Conservation (phyloP, 2,797 vertebrate species). For the Kryptolebias ocellatus region DNA sequence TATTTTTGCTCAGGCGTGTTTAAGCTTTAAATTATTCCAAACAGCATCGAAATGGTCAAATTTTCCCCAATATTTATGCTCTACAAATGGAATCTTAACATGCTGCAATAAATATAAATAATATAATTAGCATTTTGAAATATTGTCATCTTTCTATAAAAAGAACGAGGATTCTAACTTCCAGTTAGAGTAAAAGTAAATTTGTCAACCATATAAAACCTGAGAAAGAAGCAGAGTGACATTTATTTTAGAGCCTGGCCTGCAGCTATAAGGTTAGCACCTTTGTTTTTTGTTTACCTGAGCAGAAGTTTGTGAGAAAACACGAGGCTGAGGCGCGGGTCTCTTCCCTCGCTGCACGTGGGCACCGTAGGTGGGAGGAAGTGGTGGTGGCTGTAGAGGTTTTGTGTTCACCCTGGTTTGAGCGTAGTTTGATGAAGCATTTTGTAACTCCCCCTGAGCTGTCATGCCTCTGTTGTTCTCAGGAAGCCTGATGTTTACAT, state of each 20-base stretch:
- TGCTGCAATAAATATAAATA: too few relatives aligned
- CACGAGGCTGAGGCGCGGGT: background rate
- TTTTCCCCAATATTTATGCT: too few relatives aligned
- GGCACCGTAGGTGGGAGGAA: constrained; percentile 28
- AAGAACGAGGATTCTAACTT: background rate
- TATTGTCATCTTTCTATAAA: background rate
- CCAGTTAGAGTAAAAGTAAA: background rate
- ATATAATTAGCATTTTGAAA: too few relatives aligned
- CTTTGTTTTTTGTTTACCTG: constrained; percentile 10
- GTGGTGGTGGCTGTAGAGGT: background rate
- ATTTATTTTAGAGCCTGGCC: background rate
- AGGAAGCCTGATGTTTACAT: constrained; percentile 38
- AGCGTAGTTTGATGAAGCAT: constrained; percentile 17
- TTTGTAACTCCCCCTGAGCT: background rate
- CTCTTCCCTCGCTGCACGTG: background rate
- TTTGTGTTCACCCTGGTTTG: constrained; percentile 6
- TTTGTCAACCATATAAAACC: background rate
- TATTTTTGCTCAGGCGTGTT: too few relatives aligned
- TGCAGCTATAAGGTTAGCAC: fast-evolving
- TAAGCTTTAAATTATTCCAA: too few relatives aligned
- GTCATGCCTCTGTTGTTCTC: background rate
- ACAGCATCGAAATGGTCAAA: too few relatives aligned
- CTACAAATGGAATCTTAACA: too few relatives aligned
- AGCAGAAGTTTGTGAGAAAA: background rate
- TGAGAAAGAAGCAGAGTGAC: constrained; percentile 11